Conservation (phyloP, 1,140 invertebrate species). For the Propsilocerus akamusi region DNA sequence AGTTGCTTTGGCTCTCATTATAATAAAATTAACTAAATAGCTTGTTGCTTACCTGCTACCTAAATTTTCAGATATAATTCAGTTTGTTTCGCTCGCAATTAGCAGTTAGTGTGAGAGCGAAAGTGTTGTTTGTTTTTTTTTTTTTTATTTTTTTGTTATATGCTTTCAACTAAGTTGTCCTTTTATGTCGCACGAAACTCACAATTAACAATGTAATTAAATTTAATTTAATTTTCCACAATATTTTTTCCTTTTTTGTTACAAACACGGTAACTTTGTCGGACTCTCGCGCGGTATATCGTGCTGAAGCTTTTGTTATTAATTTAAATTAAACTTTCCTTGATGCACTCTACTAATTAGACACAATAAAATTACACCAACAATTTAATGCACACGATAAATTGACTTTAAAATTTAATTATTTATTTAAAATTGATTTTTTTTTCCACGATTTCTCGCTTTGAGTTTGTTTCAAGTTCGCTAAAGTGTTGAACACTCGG, state of each 20-base stretch:
- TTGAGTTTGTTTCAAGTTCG: too few species aligned
- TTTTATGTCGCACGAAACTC: conserved; percentile 1
- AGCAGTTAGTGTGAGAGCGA: neutral
- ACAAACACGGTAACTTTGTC: too few species aligned
- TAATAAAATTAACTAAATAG: too few species aligned
- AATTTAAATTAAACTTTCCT: neutral
- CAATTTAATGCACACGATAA: conserved; percentile 4
- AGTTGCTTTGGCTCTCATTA: too few species aligned
- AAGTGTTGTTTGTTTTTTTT: neutral
- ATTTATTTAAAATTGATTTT: neutral
- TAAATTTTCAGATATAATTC: neutral
- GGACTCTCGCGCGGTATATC: too few species aligned
- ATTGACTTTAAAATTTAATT: conserved; percentile 1
- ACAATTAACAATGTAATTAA: conserved; percentile 2
- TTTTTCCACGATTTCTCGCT: neutral
- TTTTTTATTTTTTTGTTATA: neutral
- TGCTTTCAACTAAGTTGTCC: neutral
- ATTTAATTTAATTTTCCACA: neutral
- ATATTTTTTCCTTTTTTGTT: neutral
- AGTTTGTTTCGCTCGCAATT: neutral
- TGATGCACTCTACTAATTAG: neutral
- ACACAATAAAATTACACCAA: too few species aligned
- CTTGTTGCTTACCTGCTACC: conserved; percentile 1
- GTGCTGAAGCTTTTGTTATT: too few species aligned
- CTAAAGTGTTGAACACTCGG: too few species aligned